A percentile compares a stretch with the other conserved stretches of the same genome.
These are phyloP conservation scores for Trichonephila clavata DNA, from an alignment of 1,140 invertebrate genomes.

Conservation along the genomic window DNA sequence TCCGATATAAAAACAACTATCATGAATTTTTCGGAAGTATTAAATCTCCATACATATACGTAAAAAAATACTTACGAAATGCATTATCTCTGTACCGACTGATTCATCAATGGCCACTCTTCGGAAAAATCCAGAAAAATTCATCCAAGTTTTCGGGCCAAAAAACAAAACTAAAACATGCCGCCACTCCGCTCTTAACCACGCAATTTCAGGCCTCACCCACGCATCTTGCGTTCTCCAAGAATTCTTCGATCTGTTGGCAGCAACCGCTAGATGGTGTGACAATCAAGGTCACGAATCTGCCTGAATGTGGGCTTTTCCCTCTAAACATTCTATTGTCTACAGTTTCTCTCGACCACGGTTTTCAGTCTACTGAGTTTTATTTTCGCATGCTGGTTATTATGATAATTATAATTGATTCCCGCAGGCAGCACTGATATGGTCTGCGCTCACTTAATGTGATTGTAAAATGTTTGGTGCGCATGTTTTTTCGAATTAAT, in stretches of 20 bases:
- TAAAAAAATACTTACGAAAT: neutral
- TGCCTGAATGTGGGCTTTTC: conserved; percentile 64
- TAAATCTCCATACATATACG: neutral
- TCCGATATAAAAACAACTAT: neutral
- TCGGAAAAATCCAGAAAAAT: conserved; percentile 60
- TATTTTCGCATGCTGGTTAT: conserved; percentile 46
- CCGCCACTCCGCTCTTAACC: conserved; percentile 44
- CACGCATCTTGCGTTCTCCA: conserved; percentile 41
- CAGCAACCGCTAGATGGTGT: conserved; percentile 57
- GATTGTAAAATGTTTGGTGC: neutral
- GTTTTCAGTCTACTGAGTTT: neutral
- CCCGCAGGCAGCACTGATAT: neutral
- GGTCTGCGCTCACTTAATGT: conserved; percentile 4
- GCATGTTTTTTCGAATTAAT: conserved; percentile 1
- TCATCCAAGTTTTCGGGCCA: neutral
- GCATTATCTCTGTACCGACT: neutral
- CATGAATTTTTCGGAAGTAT: neutral
- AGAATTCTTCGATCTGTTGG: conserved; percentile 66
- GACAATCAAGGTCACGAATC: conserved; percentile 64
- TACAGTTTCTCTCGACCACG: neutral
- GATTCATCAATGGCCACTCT: conserved; percentile 23
- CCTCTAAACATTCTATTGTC: conserved; percentile 50
- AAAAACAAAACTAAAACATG: conserved; percentile 40
- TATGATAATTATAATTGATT: conserved; percentile 75
- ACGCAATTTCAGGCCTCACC: conserved; percentile 63